These are phyloP conservation scores for Hippolais icterina DNA, from an alignment of 2,113 vertebrate species.

Conservation along the genomic window DNA sequence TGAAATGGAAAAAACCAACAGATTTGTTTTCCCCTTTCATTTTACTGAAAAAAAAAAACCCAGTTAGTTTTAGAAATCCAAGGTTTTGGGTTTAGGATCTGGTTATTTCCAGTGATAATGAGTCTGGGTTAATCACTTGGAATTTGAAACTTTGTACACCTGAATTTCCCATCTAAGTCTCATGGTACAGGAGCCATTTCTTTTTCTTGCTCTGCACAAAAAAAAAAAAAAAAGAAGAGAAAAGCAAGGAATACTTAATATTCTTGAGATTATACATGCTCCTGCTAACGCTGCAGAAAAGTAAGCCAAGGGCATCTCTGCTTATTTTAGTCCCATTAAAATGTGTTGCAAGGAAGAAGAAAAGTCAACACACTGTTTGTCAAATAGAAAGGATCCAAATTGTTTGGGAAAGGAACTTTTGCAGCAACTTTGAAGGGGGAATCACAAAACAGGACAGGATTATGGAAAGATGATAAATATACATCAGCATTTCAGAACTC, in stretches of 20 bases:
- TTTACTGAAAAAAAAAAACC: neutral
- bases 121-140: neutral
- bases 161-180: neutral
- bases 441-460: neutral
- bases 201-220: neutral
- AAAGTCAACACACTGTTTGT: constrained; percentile 53
- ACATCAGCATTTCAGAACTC: neutral
- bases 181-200: neutral
- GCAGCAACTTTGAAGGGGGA: neutral
- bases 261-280: neutral
- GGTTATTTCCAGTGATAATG: neutral
- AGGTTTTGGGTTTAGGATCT: neutral
- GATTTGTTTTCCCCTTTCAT: neutral
- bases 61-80: neutral
- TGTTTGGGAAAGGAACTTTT: constrained; percentile 16
- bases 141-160: neutral
- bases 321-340: constrained; percentile 41
- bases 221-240: neutral
- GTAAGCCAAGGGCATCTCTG: constrained; percentile 53
- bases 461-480: neutral
- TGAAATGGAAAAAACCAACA: neutral
- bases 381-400: neutral
- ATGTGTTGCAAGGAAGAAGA: constrained; percentile 19
- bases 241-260: constrained; percentile 28
- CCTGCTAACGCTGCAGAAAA: constrained; percentile 52